Evolutionary conservation across 2,113 vertebrate species (phyloP), one percentile per base, ranked within the genome.

Genomic region (Leptocoma aspasia): DNA sequence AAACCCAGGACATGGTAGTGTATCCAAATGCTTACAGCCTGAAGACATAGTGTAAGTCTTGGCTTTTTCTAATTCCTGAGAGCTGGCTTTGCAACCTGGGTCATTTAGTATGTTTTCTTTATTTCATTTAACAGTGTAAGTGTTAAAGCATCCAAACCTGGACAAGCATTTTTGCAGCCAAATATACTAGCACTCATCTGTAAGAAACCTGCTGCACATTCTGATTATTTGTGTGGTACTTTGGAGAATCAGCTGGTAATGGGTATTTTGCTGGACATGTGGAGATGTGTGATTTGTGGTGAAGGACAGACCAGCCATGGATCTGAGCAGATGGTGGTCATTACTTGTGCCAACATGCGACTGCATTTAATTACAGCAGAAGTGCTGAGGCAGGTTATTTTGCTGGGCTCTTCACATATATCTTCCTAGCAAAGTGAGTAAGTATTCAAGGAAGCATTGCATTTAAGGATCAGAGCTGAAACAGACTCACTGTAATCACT

Each of bases 321-420:
- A 45, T 92, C 44, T 54, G 73, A 96, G 82, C 96, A 97, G 96
- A 96, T 97, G 97, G 96, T 78, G 66, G 76, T 76, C 95, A 92
- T 96, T 88, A 83, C 75, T 86, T 78, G 72, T 85, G 82, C 92
- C 94, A 87, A 78, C 47, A 21, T 70, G 75, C 53, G 21, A 89
- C 89, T 86, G 37, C 39, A 39, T 84, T 85, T 86, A 72, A 90
- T 88, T 82, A 68, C 35, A 52, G 45, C 44, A 50, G 65, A 84
- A 93, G 61, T 86, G 68, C 91, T 39, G 85, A 93, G 76, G 70
- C 86, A 76, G 49, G n/a, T 69, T 80, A 21, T 80, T 86, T 70
- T 31, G 3, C 57, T 47, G 76, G 22, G 30, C 33, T 70, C 47
- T 85, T 66, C 65, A 59, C 60, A 50, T 84, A 61, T 64, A 57